phyloP scores from a whole-genome alignment of 2,113 vertebrate genomes.

The Tyto alba region DNA sequence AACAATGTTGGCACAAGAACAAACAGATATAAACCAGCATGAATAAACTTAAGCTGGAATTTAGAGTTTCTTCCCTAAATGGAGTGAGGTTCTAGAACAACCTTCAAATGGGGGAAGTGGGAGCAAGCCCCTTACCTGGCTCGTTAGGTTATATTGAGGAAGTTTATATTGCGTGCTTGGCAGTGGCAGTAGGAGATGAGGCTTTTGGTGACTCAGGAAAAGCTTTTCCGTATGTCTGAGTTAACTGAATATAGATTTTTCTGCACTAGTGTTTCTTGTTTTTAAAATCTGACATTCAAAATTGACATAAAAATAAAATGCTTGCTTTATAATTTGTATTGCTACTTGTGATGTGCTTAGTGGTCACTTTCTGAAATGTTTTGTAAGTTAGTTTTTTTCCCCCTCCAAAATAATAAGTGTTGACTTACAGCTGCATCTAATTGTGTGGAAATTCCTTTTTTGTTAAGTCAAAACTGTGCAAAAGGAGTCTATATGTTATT shows the following conservation, averaged over 20 bases:
- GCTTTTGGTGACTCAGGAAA: background rate
- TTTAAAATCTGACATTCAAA: background rate
- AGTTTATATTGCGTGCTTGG: background rate
- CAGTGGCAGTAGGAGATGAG: background rate
- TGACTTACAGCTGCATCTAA: constrained; percentile 16
- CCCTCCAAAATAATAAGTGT: background rate
- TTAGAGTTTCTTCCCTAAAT: background rate
- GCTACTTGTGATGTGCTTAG: background rate
- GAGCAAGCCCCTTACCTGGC: background rate
- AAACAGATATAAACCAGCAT: background rate
- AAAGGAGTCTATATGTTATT: background rate
- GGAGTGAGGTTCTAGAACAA: background rate
- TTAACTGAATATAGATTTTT: background rate
- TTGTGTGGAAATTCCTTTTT: constrained; percentile 28
- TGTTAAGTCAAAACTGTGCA: background rate
- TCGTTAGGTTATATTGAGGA: background rate
- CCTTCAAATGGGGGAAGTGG: background rate
- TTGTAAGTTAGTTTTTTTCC: background rate
- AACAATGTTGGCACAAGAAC: background rate
- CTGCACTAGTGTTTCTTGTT: background rate
- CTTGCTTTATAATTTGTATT: background rate
- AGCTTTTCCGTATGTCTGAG: background rate
- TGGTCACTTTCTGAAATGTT: background rate
- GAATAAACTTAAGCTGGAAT: background rate
- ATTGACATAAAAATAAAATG: background rate